A percentile compares a stretch with the other conserved stretches of the same genome.
Conservation (phyloP, 64 coral and sea anemone species). For the Porites australiensis region DNA sequence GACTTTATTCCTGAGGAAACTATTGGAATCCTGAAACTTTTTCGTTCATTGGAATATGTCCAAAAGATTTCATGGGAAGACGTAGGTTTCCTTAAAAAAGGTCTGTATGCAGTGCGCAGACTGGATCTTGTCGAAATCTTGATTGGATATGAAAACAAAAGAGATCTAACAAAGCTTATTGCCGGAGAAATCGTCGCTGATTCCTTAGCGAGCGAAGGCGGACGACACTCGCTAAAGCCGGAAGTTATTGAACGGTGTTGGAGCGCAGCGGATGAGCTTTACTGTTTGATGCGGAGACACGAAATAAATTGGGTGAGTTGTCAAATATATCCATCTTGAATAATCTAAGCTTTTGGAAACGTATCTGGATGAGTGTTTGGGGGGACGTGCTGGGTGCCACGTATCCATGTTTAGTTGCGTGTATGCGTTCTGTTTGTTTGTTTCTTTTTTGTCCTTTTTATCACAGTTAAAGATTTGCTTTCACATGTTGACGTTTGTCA, state of each 20-base stretch:
- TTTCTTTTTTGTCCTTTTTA: too few species aligned
- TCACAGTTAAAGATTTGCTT: too few species aligned
- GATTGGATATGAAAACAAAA: not conserved
- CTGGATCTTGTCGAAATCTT: not conserved
- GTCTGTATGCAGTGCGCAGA: not conserved
- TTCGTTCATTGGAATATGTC: not conserved
- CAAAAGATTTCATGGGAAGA: slow-evolving; percentile 18
- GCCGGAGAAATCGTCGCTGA: not conserved
- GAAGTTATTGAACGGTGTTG: not conserved
- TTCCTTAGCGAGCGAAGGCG: not conserved
- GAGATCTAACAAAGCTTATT: not conserved
- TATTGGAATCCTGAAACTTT: not conserved
- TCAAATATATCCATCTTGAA: too few species aligned
- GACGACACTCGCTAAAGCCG: not conserved
- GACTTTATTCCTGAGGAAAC: not conserved
- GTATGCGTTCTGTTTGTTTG: too few species aligned
- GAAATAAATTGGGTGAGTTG: not conserved
- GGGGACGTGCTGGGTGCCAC: too few species aligned
- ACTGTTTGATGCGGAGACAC: not conserved
- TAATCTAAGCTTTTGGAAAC: too few species aligned
- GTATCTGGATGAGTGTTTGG: too few species aligned
- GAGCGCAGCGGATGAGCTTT: not conserved
- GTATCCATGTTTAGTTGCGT: too few species aligned
- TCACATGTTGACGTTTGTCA: too few species aligned
- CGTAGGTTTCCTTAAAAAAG: not conserved